phyloP scores from a whole-genome alignment of 2,888 invertebrate genomes.

The Hecatera dysodea region DNA sequence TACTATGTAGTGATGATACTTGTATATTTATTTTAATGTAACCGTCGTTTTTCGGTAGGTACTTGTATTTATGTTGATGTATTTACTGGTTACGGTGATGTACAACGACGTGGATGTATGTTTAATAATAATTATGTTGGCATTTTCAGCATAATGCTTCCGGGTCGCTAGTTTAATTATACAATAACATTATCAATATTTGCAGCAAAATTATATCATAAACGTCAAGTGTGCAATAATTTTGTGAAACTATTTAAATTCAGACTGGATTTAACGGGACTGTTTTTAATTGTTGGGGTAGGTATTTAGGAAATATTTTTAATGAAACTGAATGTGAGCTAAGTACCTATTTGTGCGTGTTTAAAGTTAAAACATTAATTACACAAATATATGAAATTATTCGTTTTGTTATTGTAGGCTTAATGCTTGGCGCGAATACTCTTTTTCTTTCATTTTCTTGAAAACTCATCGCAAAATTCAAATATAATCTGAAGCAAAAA shows the following conservation, averaged over 20 bases:
- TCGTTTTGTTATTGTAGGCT: too few species aligned
- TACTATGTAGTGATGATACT: too few species aligned
- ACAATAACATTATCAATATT: slow-evolving; percentile 52
- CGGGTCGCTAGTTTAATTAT: slow-evolving; percentile 37
- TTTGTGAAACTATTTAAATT: slow-evolving; percentile 7
- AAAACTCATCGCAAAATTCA: not conserved
- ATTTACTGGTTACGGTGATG: not conserved
- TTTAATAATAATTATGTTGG: slow-evolving; percentile 49
- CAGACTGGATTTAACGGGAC: not conserved
- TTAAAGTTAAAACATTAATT: too few species aligned
- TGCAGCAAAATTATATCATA: slow-evolving; percentile 22
- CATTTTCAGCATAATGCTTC: slow-evolving; percentile 31
- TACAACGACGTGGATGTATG: not conserved
- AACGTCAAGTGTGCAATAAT: slow-evolving; percentile 9
- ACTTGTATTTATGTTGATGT: not conserved
- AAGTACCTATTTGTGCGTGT: too few species aligned
- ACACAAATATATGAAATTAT: too few species aligned
- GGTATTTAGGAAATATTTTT: not conserved
- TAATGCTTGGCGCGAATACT: too few species aligned
- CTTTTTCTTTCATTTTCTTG: too few species aligned
- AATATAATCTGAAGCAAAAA: not conserved
- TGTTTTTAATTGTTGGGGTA: not conserved
- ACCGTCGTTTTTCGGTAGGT: not conserved
- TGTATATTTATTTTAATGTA: not conserved
- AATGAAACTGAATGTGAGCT: too few species aligned